Base-by-base conservation (phyloP, 2,888 invertebrate genomes). In the Fissipunctia ypsillon region DNA sequence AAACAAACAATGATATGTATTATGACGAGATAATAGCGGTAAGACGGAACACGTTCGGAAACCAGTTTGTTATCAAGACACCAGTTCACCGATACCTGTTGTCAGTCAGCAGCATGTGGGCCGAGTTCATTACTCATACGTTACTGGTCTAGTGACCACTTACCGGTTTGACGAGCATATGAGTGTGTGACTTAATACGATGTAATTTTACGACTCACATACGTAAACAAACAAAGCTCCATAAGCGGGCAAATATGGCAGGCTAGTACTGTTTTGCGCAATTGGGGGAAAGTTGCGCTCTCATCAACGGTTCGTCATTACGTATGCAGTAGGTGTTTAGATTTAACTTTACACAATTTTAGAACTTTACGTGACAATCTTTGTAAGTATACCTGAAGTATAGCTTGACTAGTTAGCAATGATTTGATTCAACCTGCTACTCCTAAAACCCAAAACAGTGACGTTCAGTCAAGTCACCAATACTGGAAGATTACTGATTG, bases 121-220 rank as follows among this genome's bases (percentile, higher is more conserved):
- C 92, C 93, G 93, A 93, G 95, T 93, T 94, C 94, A 90, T 93
- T 94, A 90, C 91, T 93, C 92, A 91, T 89, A 90, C 87, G 91
- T 86, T 88, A 89, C 89, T 86, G 88, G 78, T 78, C 72, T 61
- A 76, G 76, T 72, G 88, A 86, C 83, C 72, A 68, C 12, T 81
- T 90, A 94, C 95, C 94, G 94, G 96, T 95, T 93, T 91, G 91
- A 90, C 94, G 76, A 90, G 93, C 93, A 94, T 91, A 90, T 95
- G 78, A 90, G 93, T 93, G 93, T 91, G 90, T 95, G 95, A 91
- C 90, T 90, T 87, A 87, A 89, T 88, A 82, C 86, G 87, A 84
- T 77, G 87, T 85, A 87, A 88, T 86, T 87, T 89, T 89, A 87
- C 87, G 81, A 85, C 79, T 76, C 61, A 78, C 75, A 89, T 91